Conservation (phyloP, 1,140 invertebrate species). For the Teleogryllus occipitalis region DNA sequence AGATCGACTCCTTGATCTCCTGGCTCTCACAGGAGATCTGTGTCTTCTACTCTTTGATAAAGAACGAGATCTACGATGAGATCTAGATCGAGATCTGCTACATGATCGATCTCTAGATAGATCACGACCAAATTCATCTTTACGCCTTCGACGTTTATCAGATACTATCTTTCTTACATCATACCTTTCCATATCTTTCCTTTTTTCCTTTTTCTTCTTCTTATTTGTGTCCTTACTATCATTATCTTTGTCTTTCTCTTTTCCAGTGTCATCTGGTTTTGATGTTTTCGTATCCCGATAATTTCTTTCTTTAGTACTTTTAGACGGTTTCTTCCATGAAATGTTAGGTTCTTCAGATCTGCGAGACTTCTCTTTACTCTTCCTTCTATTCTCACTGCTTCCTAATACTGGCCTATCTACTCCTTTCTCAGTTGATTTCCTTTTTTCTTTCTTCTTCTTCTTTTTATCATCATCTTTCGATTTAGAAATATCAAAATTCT, state of each 20-base stretch:
- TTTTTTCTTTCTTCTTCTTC: conserved; percentile 47
- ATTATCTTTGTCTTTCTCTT: conserved; percentile 33
- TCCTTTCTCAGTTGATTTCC: conserved; percentile 29
- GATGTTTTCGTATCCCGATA: conserved; percentile 60
- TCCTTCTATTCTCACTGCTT: conserved; percentile 37
- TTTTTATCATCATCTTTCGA: conserved; percentile 47
- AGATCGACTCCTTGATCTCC: conserved; percentile 28
- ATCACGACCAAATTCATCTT: conserved; percentile 74
- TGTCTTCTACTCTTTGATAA: conserved; percentile 12
- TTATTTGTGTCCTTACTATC: conserved; percentile 34
- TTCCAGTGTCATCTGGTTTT: conserved; percentile 28
- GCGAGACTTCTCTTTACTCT: conserved; percentile 28
- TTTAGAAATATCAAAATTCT: conserved; percentile 21
- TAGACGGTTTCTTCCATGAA: conserved; percentile 73
- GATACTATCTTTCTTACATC: conserved; percentile 69
- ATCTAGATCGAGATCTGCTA: conserved; percentile 29
- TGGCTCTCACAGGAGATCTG: conserved; percentile 13
- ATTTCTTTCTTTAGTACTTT: conserved; percentile 68
- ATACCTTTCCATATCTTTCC: conserved; percentile 64
- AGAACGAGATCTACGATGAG: conserved; percentile 21
- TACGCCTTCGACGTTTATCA: conserved; percentile 55
- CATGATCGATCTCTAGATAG: conserved; percentile 35
- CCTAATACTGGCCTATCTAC: conserved; percentile 28
- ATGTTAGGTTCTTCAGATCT: conserved; percentile 34
- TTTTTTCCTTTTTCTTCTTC: conserved; percentile 32